Evolutionary conservation across 1,140 invertebrate genomes (phyloP), one percentile per base, ranked within the genome.

Genomic region (Diachasma alloeum): DNA sequence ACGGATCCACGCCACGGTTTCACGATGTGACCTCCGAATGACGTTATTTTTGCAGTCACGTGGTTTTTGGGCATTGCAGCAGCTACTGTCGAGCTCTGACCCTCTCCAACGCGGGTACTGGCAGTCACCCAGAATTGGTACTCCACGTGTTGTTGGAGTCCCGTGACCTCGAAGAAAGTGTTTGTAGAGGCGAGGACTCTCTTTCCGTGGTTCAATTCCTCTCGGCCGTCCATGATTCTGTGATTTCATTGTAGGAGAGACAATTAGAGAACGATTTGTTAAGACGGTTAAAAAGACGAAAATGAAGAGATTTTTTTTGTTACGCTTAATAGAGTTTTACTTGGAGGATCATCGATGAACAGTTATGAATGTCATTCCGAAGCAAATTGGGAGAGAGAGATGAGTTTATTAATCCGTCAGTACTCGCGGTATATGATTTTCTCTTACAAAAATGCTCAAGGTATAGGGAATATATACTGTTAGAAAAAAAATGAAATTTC

Each of bases 121-220:
- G 94, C 94, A 2, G 94, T 94, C 9, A 96, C 93, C 94, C 94
- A 96, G 83, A 95, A 95, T 84, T 95, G 93, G 84, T 97, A 96
- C 77, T 93, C 93, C 4, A 94, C 94, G 44, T 95, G 92, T 4
- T 95, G 94, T 78, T 94, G 92, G 11, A 97, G 87, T 56, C 91
- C 91, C 73, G 93, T 93, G 1, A 92, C 91, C 83, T 95, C 93
- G 79, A 92, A 94, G 70, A 89, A 91, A 0, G 91, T 92, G 75
- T 93, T 92, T 66, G 92, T 91, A 10, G 92, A 91, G 1, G 91
- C 91, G 56, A 94, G 85, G 19, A 90, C 92, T 77, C 92, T 89
- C 82, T 94, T 94, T 15, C 91, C 92, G 77, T 94, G 93, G 80
- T 94, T 94, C 4, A 94, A 81, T 84, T 94, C 93, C 79, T 93